phyloP scores from a whole-genome alignment of 2,888 invertebrate genomes.

The Oligia latruncula region DNA sequence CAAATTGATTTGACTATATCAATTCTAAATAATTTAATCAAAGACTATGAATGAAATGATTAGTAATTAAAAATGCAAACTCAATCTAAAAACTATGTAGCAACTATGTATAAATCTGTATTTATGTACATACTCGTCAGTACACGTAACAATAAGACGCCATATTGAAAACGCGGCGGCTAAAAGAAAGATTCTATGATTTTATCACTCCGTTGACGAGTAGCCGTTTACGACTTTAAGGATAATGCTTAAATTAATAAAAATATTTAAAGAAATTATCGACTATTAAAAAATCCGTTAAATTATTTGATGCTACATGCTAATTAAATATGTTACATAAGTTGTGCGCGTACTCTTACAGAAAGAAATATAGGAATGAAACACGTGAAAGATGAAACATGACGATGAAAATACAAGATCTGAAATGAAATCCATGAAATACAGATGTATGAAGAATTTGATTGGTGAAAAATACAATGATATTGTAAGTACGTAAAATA shows the following conservation, averaged over 20 bases:
- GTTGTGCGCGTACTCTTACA: slow-evolving; percentile 30
- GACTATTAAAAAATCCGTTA: slow-evolving; percentile 23
- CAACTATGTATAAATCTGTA: slow-evolving; percentile 39
- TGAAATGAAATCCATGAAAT: not conserved
- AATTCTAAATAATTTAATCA: not conserved
- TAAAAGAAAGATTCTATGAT: slow-evolving; percentile 70
- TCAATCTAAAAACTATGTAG: slow-evolving; percentile 37
- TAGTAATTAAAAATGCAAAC: slow-evolving; percentile 37
- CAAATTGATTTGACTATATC: not conserved
- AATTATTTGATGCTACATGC: slow-evolving; percentile 31
- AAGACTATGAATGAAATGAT: slow-evolving; percentile 27
- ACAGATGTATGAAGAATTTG: not conserved
- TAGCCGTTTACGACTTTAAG: slow-evolving; percentile 72
- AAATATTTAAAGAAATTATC: slow-evolving; percentile 54
- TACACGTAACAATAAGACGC: slow-evolving; percentile 59
- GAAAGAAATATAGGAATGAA: not conserved
- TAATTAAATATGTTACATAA: slow-evolving; percentile 38
- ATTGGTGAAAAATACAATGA: not conserved
- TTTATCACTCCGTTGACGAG: slow-evolving; percentile 88
- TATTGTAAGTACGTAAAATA: not conserved
- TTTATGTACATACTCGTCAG: slow-evolving; percentile 54
- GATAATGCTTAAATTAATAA: slow-evolving; percentile 60
- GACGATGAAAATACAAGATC: not conserved
- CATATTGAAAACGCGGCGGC: slow-evolving; percentile 50
- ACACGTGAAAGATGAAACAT: not conserved